Percentiles rank a stretch among this genome's conserved stretches.
phyloP scores from a whole-genome alignment of 2,888 invertebrate genomes.

The Odontocerum albicorne region DNA sequence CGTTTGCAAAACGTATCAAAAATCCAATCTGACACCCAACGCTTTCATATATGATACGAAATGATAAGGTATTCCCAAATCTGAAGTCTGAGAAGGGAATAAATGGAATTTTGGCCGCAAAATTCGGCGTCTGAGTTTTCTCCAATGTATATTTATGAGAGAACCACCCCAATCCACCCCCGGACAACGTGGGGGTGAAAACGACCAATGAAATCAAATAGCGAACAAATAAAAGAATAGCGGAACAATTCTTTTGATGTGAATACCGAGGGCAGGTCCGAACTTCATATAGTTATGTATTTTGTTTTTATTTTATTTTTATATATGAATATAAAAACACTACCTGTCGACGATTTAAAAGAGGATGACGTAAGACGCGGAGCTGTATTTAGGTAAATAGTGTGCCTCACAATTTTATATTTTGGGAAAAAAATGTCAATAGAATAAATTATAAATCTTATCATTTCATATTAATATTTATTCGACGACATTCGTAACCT shows the following conservation, averaged over 20 bases:
- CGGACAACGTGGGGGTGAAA: constrained; percentile 14
- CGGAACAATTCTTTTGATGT: constrained; percentile 36
- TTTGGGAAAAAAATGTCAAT: no score
- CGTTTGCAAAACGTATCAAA: neutral
- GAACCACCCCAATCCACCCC: constrained; percentile 8
- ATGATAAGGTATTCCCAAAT: constrained; percentile 9
- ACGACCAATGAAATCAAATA: constrained; percentile 38
- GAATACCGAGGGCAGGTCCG: constrained; percentile 18
- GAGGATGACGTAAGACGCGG: no score
- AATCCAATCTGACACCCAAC: constrained; percentile 20
- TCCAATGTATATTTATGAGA: constrained; percentile 27
- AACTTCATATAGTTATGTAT: no score
- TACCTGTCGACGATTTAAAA: no score
- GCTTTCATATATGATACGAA: constrained; percentile 11
- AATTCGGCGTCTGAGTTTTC: constrained; percentile 7
- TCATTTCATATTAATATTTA: no score
- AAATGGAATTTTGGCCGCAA: constrained; percentile 1
- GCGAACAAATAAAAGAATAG: constrained; percentile 37
- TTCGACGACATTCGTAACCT: no score
- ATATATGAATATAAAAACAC: no score
- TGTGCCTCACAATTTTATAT: no score
- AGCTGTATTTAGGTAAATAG: no score
- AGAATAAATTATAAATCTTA: no score
- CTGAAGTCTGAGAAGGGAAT: neutral
- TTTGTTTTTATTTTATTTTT: no score